These are phyloP conservation scores for Bombus impatiens DNA, from an alignment of 1,140 invertebrate genomes.

Conservation along the genomic window DNA sequence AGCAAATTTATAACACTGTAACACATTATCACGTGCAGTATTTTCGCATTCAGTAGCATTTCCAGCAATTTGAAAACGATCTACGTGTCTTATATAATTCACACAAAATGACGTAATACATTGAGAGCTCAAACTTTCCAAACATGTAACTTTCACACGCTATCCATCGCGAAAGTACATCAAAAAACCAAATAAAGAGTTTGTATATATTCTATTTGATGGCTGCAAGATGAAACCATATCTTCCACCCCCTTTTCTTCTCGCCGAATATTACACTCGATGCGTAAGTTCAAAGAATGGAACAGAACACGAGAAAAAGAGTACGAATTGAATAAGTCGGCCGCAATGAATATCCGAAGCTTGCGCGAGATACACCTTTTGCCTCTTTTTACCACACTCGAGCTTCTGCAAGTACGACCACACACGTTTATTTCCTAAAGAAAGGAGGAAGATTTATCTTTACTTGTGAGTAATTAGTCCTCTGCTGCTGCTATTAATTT, in stretches of 20 bases:
- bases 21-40: too few species aligned
- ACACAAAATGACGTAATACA: background rate
- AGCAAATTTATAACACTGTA: too few species aligned
- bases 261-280: background rate
- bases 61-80: too few species aligned
- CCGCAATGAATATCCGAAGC: conserved; percentile 42
- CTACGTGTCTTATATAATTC: too few species aligned
- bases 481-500: conserved; percentile 25
- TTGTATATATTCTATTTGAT: background rate
- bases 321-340: conserved; percentile 52
- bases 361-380: background rate
- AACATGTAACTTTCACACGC: background rate
- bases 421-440: conserved; percentile 10
- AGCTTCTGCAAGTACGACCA: background rate
- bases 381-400: conserved; percentile 25
- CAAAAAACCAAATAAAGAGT: background rate
- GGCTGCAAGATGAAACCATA: background rate
- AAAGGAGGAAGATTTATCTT: conserved; percentile 29
- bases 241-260: background rate
- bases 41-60: too few species aligned
- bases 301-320: background rate
- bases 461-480: background rate
- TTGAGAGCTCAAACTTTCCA: background rate
- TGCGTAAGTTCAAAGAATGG: background rate
- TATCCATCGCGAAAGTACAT: background rate